Base-by-base conservation (phyloP, 2,113 vertebrate species). In the Shinisaurus crocodilurus region DNA sequence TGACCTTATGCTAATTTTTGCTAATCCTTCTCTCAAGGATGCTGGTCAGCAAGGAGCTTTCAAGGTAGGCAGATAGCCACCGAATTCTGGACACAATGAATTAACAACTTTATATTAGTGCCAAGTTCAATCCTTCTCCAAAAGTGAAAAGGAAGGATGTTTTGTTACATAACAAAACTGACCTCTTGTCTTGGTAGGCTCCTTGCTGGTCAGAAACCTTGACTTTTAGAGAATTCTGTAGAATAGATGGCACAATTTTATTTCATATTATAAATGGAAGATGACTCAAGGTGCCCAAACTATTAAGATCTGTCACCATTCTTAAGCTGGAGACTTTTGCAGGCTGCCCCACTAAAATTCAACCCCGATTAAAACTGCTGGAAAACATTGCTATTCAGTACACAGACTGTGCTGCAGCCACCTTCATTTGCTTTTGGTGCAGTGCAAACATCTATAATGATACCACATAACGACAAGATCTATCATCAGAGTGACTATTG, bases 391-490 rank as follows among this genome's bases (percentile, higher is more conserved):
- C 94, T 96, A 95, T 95, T 95, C 94, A 92, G 94, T 85, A 88
- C 92, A 90, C 93, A 96, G 89, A 89, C 90, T 72, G 90, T 79
- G 89, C 91, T 95, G 94, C 90, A 95, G 94, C 92, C 92, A 93
- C 92, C 92, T 96, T 88, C 48, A 37, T 95, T 96, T 96, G 95
- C 95, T 94, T 95, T 93, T 92, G 92, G 94, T 96, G 93, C 93
- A 93, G 91, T 88, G 92, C 94, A 96, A 96, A 95, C 94, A 93
- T 96, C 93, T 92, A 89, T 93, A 95, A 94, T 70, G 90, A 95
- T 94, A 94, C 92, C 10, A 0, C 92, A 87, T 92, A 95, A 96
- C 93, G 94, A 95, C 94, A 95, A 95, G 90, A 94, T 91, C 92
- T 95, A 95, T 96, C 94, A 94, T 93, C 85, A 0, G 91, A 88